Evolutionary conservation across 2,888 invertebrate genomes (phyloP), one percentile per base, ranked within the genome.

Genomic region (Panzeria rudis): DNA sequence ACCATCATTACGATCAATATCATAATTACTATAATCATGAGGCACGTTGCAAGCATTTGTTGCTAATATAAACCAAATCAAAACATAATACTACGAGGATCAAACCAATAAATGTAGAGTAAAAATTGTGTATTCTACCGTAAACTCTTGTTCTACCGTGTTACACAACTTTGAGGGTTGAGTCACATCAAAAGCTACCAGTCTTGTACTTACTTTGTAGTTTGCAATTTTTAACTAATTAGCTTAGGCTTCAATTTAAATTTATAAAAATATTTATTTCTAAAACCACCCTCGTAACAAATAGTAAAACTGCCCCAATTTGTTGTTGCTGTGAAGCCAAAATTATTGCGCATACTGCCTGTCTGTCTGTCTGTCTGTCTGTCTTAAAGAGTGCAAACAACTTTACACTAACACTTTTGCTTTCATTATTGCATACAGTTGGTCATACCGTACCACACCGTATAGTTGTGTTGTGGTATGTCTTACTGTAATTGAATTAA

Each of bases 21-120:
- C 72, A 77, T 73, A 72, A 79, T 80, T 52, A 76, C 66, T 47
- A 76, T 84, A 68, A 59, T 61, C 61, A 47, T 78, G 52, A 62
- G 72, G 77, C 84, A 81, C 77, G 73, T 84, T 84, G 81, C 84
- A 77, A 23, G 54, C 23, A 78, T 78, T 81, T 84, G 76, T 77
- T 81, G 61, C 73, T 73, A 81, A 82, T 81, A 69, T 69, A 81
- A 77, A 73, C 73, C 62, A 73, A 81, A 84, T 81, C 62, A 69
- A 77, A 81, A 68, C 62, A 84, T 73, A 62, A 77, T 56, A 73
- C 44, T 32, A 56, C 71, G 71, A 71, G 44, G 56, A 17, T 50
- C 50, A 17, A 13, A 6, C 44, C 1, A n/a, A 15, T 1, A 23
- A 6, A 13, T 25, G 0, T 23, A 3, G 52, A 11, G 5, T 29